A percentile compares a stretch with the other conserved stretches of the same genome.
Evolutionary conservation across 1,140 invertebrate species (phyloP).

Genomic region (Nylanderia fulva): DNA sequence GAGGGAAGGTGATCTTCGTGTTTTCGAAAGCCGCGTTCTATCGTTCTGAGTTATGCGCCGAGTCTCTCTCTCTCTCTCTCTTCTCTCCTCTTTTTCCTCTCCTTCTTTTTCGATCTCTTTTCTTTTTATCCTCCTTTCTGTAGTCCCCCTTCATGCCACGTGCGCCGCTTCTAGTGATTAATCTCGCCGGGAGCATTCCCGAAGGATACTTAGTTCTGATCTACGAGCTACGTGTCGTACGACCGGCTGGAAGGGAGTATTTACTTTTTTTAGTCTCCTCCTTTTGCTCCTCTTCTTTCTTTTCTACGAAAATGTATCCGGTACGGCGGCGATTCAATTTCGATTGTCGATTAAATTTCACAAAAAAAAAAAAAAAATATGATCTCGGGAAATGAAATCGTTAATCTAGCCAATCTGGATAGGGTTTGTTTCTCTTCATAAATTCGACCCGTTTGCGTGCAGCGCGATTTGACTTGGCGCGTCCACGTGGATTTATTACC

Average conservation of each 20-base stretch:
- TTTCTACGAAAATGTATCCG: neutral
- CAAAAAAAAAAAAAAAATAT: constrained; percentile 35
- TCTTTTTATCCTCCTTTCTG: neutral
- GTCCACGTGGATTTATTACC: constrained; percentile 2
- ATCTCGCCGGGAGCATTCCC: constrained; percentile 80
- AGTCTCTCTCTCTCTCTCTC: neutral
- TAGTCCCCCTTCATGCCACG: constrained; percentile 38
- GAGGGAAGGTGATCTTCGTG: constrained; percentile 74
- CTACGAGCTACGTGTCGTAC: constrained; percentile 77
- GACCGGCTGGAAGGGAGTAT: constrained; percentile 27
- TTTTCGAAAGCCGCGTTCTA: constrained; percentile 77
- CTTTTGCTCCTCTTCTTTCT: neutral
- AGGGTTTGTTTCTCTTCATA: constrained; percentile 46
- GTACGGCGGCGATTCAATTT: constrained; percentile 17
- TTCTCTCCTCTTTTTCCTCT: constrained; percentile 10
- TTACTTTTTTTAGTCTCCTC: constrained; percentile 14
- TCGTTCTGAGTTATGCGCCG: constrained; percentile 75
- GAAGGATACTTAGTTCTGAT: constrained; percentile 82
- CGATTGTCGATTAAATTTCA: constrained; percentile 47
- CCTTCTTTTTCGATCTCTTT: constrained; percentile 19
- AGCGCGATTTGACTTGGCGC: constrained; percentile 29
- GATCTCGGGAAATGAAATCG: constrained; percentile 38
- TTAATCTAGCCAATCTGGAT: neutral
- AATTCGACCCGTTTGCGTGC: constrained; percentile 10
- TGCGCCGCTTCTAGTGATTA: constrained; percentile 78